These are phyloP conservation scores for Prorops nasuta DNA, from an alignment of 1,140 invertebrate genomes.

Conservation along the genomic window DNA sequence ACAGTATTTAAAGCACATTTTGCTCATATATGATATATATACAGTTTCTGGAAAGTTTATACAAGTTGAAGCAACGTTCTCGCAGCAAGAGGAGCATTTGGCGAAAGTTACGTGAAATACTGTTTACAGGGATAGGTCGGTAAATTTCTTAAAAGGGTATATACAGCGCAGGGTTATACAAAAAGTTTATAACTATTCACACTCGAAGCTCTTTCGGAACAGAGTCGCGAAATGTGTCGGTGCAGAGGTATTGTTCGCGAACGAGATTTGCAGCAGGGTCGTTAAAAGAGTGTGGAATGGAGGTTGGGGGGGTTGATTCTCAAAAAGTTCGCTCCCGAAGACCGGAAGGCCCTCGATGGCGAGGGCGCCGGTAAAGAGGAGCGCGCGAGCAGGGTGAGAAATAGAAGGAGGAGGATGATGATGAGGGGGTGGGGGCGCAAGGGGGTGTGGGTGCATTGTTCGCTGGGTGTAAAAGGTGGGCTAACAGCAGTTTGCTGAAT, in stretches of 20 bases:
- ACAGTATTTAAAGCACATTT: no score
- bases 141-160: no score
- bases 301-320: constrained; percentile 11
- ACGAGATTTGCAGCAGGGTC: background rate
- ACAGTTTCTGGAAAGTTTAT: no score
- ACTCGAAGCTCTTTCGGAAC: no score
- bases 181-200: no score
- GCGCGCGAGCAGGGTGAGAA: background rate
- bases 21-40: no score
- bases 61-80: no score
- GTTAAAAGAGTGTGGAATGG: constrained; percentile 3
- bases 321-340: constrained; percentile 25
- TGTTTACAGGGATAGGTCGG: no score
- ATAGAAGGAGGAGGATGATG: background rate
- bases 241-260: constrained; percentile 3
- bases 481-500: constrained; percentile 22
- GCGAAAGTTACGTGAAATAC: no score
- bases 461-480: constrained; percentile 29
- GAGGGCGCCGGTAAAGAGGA: no score
- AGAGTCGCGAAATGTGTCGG: background rate
- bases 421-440: constrained; percentile 11
- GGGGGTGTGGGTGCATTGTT: constrained; percentile 24
- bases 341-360: constrained; percentile 23
- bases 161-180: no score
- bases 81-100: no score